These are phyloP conservation scores for Pseudoips prasinana DNA, from an alignment of 2,888 invertebrate species.

Conservation along the genomic window DNA sequence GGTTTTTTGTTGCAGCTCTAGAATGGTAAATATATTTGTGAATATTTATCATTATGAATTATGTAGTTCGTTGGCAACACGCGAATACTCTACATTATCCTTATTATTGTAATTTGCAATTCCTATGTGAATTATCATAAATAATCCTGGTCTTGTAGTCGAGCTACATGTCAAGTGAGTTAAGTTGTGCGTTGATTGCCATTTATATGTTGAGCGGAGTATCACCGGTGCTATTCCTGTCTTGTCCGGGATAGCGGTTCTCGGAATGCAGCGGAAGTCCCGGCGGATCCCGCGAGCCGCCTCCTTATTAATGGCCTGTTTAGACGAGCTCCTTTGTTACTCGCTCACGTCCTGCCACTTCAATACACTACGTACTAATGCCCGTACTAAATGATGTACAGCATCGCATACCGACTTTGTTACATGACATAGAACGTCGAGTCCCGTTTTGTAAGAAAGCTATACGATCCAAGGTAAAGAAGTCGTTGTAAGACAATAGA, in stretches of 20 bases:
- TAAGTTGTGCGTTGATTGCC: slow-evolving; percentile 42
- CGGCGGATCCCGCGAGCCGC: slow-evolving; percentile 66
- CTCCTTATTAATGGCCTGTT: slow-evolving; percentile 81
- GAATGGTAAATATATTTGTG: too few relatives aligned
- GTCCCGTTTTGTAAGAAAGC: slow-evolving; percentile 37
- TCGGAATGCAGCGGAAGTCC: slow-evolving; percentile 76
- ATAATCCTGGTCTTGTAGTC: too few relatives aligned
- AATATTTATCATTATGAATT: slow-evolving; percentile 1
- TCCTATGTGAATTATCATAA: too few relatives aligned
- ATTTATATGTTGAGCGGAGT: slow-evolving; percentile 51
- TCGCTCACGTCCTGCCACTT: slow-evolving; percentile 72
- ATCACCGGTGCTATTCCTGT: slow-evolving; percentile 69
- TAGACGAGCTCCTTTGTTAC: slow-evolving; percentile 78
- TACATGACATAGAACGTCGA: slow-evolving; percentile 14
- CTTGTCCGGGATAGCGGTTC: slow-evolving; percentile 71
- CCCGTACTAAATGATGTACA: slow-evolving; percentile 31
- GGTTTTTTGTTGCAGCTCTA: too few relatives aligned
- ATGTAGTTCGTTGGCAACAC: too few relatives aligned
- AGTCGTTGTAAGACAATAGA: slow-evolving; percentile 43
- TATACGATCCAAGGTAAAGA: slow-evolving; percentile 27
- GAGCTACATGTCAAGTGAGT: too few relatives aligned
- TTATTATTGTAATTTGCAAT: too few relatives aligned
- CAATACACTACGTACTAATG: slow-evolving; percentile 41
- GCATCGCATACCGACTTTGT: slow-evolving; percentile 27
- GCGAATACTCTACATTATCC: too few relatives aligned